Conservation (phyloP, 2,888 invertebrate genomes). For the Sipha maydis region DNA sequence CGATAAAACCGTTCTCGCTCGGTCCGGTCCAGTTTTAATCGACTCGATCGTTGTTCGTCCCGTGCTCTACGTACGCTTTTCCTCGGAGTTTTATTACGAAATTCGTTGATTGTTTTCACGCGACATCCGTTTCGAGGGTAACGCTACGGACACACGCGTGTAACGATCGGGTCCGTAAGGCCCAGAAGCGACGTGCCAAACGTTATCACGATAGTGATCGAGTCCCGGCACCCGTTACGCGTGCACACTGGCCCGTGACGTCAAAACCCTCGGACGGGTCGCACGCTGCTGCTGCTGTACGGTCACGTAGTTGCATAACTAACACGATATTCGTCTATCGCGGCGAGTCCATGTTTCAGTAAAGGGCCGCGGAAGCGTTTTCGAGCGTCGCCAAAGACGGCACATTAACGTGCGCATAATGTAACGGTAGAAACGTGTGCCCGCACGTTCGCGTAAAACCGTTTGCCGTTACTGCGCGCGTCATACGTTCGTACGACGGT, state of each 20-base stretch:
- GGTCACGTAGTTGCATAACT: neutral
- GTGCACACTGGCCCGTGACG: neutral
- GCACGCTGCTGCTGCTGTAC: neutral
- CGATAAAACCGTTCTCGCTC: neutral
- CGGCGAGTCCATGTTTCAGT: too few relatives aligned
- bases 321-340: neutral
- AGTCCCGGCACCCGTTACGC: neutral
- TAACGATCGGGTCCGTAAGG: neutral
- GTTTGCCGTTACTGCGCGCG: neutral
- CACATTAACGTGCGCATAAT: too few relatives aligned
- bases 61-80: neutral
- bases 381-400: neutral
- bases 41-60: constrained; percentile 41
- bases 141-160: neutral
- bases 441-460: neutral
- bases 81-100: neutral
- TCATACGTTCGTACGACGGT: neutral
- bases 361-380: neutral
- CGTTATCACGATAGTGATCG: neutral
- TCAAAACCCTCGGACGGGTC: neutral
- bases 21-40: constrained; percentile 40
- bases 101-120: neutral
- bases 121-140: neutral
- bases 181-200: neutral
- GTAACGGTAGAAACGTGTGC: too few relatives aligned